A percentile compares a stretch with the other conserved stretches of the same genome.
These are phyloP conservation scores for Chaitophorus viminalis DNA, from an alignment of 2,888 invertebrate species.

Conservation along the genomic window DNA sequence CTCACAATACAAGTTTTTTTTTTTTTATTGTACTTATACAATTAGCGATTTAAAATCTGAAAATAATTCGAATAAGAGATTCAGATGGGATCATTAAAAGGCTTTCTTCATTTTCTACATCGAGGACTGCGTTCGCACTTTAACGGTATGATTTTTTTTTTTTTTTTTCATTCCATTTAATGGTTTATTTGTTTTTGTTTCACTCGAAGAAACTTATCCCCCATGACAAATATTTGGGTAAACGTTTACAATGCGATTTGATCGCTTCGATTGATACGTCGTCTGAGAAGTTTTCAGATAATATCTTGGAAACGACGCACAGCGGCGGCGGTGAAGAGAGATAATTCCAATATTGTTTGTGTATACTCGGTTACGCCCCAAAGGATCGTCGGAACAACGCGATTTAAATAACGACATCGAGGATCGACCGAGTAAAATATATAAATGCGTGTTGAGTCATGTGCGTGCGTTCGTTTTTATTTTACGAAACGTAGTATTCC, in stretches of 20 bases:
- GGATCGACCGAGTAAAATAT: background rate
- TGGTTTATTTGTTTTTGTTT: slow-evolving; percentile 61
- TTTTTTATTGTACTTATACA: too few relatives aligned
- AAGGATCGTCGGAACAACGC: slow-evolving; percentile 28
- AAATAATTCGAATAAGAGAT: too few relatives aligned
- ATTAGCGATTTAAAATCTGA: too few relatives aligned
- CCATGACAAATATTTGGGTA: slow-evolving; percentile 61
- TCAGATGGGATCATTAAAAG: background rate
- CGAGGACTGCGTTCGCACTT: slow-evolving; percentile 57
- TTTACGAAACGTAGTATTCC: background rate
- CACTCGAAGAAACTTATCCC: slow-evolving; percentile 60
- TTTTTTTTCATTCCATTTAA: background rate
- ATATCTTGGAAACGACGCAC: slow-evolving; percentile 50
- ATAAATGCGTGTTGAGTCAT: background rate
- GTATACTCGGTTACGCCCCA: slow-evolving; percentile 36
- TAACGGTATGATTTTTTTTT: slow-evolving; percentile 7
- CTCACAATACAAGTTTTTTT: too few relatives aligned
- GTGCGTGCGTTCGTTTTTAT: background rate
- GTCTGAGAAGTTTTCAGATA: slow-evolving; percentile 57
- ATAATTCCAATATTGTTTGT: slow-evolving; percentile 55
- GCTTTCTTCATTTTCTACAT: slow-evolving; percentile 5
- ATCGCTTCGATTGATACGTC: slow-evolving; percentile 62
- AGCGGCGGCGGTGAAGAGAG: slow-evolving; percentile 20
- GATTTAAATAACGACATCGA: slow-evolving; percentile 47
- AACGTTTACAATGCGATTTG: slow-evolving; percentile 61